Conservation (phyloP, 2,888 invertebrate species). For the Lagria hirta region DNA sequence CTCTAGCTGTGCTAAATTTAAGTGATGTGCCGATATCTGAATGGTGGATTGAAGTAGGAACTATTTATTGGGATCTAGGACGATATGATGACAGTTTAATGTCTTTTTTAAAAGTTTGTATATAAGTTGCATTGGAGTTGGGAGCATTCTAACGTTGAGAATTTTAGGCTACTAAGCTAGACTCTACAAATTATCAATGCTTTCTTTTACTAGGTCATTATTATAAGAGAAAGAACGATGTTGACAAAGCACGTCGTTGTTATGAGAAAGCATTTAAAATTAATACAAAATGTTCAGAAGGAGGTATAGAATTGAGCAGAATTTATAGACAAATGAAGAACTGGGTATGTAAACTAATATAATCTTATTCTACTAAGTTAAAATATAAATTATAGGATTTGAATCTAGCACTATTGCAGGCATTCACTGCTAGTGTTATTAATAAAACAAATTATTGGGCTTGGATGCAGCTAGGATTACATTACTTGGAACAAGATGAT, state of each 20-base stretch:
- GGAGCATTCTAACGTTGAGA: neutral
- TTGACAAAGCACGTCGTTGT: constrained; percentile 77
- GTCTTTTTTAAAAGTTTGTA: constrained; percentile 61
- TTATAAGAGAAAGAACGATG: constrained; percentile 66
- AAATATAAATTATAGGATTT: constrained; percentile 54
- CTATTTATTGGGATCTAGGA: constrained; percentile 61
- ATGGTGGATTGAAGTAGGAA: constrained; percentile 62
- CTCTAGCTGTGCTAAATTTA: constrained; percentile 55
- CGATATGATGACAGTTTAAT: constrained; percentile 64
- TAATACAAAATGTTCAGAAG: constrained; percentile 66
- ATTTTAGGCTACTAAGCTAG: constrained; percentile 64
- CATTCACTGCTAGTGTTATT: constrained; percentile 53
- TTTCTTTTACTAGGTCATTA: constrained; percentile 77
- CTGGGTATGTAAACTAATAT: constrained; percentile 53
- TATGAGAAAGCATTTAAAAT: constrained; percentile 81
- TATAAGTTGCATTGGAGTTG: neutral
- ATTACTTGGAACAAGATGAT: constrained; percentile 73
- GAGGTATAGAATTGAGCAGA: constrained; percentile 74
- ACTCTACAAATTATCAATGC: constrained; percentile 72
- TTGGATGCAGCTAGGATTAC: constrained; percentile 80
- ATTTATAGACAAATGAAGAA: constrained; percentile 69
- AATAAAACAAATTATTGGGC: constrained; percentile 65
- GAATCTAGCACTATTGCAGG: constrained; percentile 64
- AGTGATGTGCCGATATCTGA: constrained; percentile 54
- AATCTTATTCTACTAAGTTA: constrained; percentile 2